Percentiles rank a stretch among this genome's conserved stretches.
Conservation (phyloP, 2,888 invertebrate genomes). For the Loripinus fragilis region DNA sequence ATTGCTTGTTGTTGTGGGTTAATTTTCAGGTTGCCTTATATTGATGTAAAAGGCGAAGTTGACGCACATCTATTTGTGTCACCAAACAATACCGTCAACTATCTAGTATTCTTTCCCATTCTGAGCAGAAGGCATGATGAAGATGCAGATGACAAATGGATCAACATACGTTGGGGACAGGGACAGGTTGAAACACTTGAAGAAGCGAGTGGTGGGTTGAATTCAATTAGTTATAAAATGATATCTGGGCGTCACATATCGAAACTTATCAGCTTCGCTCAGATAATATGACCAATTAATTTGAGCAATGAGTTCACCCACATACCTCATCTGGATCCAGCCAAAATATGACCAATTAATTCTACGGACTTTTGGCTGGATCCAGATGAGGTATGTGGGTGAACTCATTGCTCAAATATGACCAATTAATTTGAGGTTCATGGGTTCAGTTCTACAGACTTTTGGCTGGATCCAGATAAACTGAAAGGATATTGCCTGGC, state of each 20-base stretch:
- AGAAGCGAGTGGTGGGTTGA: slow-evolving; percentile 33
- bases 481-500: too few relatives aligned
- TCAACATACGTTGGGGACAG: slow-evolving; percentile 36
- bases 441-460: too few relatives aligned
- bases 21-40: too few relatives aligned
- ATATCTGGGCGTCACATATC: slow-evolving; percentile 36
- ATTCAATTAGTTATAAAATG: slow-evolving; percentile 37
- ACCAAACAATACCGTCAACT: slow-evolving; percentile 30
- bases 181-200: slow-evolving; percentile 34
- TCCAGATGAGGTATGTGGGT: too few relatives aligned
- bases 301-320: too few relatives aligned
- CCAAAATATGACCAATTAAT: too few relatives aligned
- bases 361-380: too few relatives aligned
- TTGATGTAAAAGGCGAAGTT: slow-evolving; percentile 34
- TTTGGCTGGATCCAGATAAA: too few relatives aligned
- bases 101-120: slow-evolving; percentile 33
- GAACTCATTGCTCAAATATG: too few relatives aligned
- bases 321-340: too few relatives aligned
- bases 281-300: slow-evolving; percentile 29
- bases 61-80: slow-evolving; percentile 30
- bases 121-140: slow-evolving; percentile 32
- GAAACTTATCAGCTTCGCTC: slow-evolving; percentile 31
- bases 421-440: too few relatives aligned
- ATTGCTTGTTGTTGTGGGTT: too few relatives aligned
- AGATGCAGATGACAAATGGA: slow-evolving; percentile 35